phyloP scores from a whole-genome alignment of 2,888 invertebrate species.

The Eristalinus aeneus region DNA sequence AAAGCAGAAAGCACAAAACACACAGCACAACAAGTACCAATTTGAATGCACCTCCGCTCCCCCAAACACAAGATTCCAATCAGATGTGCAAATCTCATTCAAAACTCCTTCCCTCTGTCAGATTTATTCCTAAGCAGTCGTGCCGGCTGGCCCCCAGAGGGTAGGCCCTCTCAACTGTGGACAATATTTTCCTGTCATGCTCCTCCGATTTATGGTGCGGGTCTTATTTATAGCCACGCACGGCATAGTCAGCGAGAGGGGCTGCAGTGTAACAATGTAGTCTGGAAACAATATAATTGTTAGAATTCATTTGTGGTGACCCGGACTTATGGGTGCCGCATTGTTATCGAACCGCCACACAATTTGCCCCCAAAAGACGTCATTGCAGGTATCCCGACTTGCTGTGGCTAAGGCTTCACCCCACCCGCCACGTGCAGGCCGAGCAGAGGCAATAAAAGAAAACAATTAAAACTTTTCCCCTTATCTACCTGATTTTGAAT shows the following conservation, averaged over 20 bases:
- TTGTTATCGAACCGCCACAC: conserved; percentile 62
- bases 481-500: conserved; percentile 65
- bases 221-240: conserved; percentile 20
- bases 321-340: conserved; percentile 56
- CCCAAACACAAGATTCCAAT: not conserved
- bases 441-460: conserved; percentile 56
- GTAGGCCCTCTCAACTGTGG: not conserved
- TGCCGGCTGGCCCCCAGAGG: not conserved
- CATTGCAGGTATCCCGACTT: conserved; percentile 47
- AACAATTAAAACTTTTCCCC: conserved; percentile 68
- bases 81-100: not conserved
- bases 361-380: conserved; percentile 45
- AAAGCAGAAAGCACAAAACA: no score
- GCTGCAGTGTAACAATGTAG: conserved; percentile 5
- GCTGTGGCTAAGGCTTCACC: not conserved
- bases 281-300: conserved; percentile 50
- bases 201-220: conserved; percentile 22
- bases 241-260: not conserved
- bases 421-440: conserved; percentile 19
- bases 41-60: not conserved
- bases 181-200: conserved; percentile 19
- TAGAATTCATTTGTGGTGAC: conserved; percentile 61
- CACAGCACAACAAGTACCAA: not conserved
- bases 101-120: not conserved
- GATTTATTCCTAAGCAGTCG: not conserved